phyloP scores from a whole-genome alignment of 2,888 invertebrate genomes.

The Andrena hattorfiana region DNA sequence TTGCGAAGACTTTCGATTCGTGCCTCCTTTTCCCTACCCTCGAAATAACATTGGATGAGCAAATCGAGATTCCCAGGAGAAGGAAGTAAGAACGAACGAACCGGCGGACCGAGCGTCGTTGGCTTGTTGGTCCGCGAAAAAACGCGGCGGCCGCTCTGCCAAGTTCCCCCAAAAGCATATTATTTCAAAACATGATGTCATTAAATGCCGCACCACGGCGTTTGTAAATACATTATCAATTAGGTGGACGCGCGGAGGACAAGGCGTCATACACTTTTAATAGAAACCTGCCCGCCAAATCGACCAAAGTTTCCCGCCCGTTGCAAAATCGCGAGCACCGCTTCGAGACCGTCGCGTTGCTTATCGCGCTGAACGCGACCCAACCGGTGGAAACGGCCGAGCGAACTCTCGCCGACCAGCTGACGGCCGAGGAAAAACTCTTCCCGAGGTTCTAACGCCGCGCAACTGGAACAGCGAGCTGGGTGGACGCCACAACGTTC shows the following conservation, averaged over 20 bases:
- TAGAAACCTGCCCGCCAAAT: constrained; percentile 48
- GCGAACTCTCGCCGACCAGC: background rate
- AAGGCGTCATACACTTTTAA: constrained; percentile 65
- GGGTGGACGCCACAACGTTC: background rate
- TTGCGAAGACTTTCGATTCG: background rate
- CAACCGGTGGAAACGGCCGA: background rate
- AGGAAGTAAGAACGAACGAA: background rate
- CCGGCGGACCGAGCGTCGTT: background rate
- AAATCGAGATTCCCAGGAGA: background rate
- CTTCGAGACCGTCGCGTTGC: background rate
- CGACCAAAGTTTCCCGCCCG: constrained; percentile 36
- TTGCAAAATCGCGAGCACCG: constrained; percentile 51
- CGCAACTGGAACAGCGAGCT: background rate
- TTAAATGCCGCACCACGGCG: constrained; percentile 34
- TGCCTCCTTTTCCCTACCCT: background rate
- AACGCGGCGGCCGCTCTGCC: constrained; percentile 44
- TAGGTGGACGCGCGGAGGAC: constrained; percentile 56
- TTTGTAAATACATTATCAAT: constrained; percentile 68
- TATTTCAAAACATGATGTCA: constrained; percentile 75
- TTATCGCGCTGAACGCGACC: background rate
- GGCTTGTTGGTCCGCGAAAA: constrained; percentile 17
- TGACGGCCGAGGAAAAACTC: background rate
- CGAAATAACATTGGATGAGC: background rate
- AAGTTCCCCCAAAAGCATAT: constrained; percentile 62
- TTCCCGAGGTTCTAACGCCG: background rate